Conservation (phyloP, 2,888 invertebrate genomes). For the Coremacera marginata region DNA sequence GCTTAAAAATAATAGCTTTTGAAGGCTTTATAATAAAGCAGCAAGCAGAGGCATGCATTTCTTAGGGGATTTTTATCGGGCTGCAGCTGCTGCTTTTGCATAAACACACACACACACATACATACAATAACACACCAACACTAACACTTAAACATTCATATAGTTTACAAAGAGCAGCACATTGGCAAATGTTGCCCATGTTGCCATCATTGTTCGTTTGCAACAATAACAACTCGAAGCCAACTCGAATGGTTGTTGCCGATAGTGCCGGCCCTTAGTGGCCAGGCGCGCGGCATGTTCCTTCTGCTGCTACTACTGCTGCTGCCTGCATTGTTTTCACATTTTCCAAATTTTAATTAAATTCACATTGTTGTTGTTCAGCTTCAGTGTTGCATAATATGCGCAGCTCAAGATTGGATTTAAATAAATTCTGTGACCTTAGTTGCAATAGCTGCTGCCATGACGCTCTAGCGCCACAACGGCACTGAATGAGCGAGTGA, state of each 20-base stretch:
- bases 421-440: slow-evolving; percentile 25
- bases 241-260: slow-evolving; percentile 5
- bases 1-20: slow-evolving; percentile 29
- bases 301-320: background rate
- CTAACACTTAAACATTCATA: background rate
- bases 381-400: slow-evolving; percentile 1
- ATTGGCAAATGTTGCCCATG: background rate
- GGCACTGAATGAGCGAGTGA: background rate
- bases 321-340: slow-evolving; percentile 39
- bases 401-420: slow-evolving; percentile 33
- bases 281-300: background rate
- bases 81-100: background rate
- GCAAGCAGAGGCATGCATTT: background rate
- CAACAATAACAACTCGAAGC: background rate
- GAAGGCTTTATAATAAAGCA: background rate
- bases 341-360: slow-evolving; percentile 46
- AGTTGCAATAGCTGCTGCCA: background rate
- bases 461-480: background rate
- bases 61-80: background rate
- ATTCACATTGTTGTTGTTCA: slow-evolving; percentile 40
- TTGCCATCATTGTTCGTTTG: background rate
- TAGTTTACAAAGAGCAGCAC: background rate
- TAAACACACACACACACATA: background rate
- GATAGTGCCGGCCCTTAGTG: slow-evolving; percentile 5
- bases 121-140: too few species aligned